Conservation (phyloP, 2,888 invertebrate genomes). For the Bhutanitis thaidina region DNA sequence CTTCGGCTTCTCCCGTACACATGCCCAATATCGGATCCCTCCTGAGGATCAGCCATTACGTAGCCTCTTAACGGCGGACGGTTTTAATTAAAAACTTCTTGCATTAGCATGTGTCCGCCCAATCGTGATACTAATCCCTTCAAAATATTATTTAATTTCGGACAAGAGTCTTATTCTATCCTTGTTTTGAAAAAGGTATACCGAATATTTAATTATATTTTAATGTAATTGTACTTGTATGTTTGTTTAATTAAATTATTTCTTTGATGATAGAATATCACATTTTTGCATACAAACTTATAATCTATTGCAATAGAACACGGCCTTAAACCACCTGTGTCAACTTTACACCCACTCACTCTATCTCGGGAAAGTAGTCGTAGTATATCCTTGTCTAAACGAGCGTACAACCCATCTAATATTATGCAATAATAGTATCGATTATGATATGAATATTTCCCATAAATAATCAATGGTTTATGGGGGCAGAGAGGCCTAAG, state of each 20-base stretch:
- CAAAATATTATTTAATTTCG: slow-evolving; percentile 72
- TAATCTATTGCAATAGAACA: too few relatives aligned
- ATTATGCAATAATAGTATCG: neutral
- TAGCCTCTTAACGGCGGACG: slow-evolving; percentile 76
- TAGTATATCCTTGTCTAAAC: too few relatives aligned
- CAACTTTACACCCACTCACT: too few relatives aligned
- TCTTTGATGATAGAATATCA: too few relatives aligned
- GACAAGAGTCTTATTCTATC: slow-evolving; percentile 25
- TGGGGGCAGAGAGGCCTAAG: slow-evolving; percentile 50
- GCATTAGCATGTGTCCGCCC: slow-evolving; percentile 73
- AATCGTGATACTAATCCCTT: slow-evolving; percentile 65
- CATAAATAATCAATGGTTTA: slow-evolving; percentile 59
- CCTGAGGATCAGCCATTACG: slow-evolving; percentile 74
- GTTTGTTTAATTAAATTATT: neutral
- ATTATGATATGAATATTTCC: slow-evolving; percentile 45
- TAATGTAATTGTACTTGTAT: neutral
- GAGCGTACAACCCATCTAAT: too few relatives aligned
- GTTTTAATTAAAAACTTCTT: slow-evolving; percentile 80
- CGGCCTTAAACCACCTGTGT: too few relatives aligned
- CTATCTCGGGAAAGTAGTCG: too few relatives aligned
- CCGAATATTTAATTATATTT: neutral
- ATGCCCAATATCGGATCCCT: slow-evolving; percentile 72
- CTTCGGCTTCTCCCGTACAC: slow-evolving; percentile 67
- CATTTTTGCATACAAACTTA: too few relatives aligned
- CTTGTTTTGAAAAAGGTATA: slow-evolving; percentile 7